Percentiles rank a stretch among this genome's conserved stretches.
phyloP scores from a whole-genome alignment of 2,797 vertebrate genomes.

The Malacoctenus gilli region DNA sequence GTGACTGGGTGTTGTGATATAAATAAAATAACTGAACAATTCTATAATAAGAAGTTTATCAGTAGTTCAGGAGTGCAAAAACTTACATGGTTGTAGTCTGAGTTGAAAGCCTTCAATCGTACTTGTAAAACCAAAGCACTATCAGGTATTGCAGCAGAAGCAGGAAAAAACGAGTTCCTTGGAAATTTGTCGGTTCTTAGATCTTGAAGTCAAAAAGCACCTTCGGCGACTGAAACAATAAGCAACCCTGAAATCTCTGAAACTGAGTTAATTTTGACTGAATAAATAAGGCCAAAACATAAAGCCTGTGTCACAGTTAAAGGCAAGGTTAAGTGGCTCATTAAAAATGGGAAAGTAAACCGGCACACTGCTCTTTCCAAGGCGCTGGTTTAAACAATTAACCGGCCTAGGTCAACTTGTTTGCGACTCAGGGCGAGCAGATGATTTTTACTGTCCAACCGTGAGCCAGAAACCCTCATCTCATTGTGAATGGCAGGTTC shows the following conservation, averaged over 20 bases:
- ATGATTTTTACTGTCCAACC: slow-evolving; percentile 20
- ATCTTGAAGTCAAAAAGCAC: neutral
- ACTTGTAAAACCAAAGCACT: too few relatives aligned
- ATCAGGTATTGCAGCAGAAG: too few relatives aligned
- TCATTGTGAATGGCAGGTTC: slow-evolving; percentile 26
- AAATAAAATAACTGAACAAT: too few relatives aligned
- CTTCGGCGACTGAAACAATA: neutral
- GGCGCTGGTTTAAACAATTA: slow-evolving; percentile 21
- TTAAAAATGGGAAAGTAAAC: slow-evolving; percentile 16
- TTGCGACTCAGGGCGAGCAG: slow-evolving; percentile 1
- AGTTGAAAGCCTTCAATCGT: too few relatives aligned
- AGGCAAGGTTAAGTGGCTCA: slow-evolving; percentile 20
- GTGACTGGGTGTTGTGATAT: too few relatives aligned
- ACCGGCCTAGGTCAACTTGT: slow-evolving; percentile 21
- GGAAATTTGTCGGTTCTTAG: neutral
- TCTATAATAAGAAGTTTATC: too few relatives aligned
- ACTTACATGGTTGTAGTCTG: too few relatives aligned
- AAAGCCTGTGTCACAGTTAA: neutral
- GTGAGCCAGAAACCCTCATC: neutral
- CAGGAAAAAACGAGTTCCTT: too few relatives aligned
- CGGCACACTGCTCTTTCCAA: neutral
- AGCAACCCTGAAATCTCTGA: neutral
- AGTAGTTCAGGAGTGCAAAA: too few relatives aligned
- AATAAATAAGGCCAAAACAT: slow-evolving; percentile 16
- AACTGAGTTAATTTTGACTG: slow-evolving; percentile 7